phyloP scores from a whole-genome alignment of 2,888 invertebrate genomes.

The Drosophila affinis region DNA sequence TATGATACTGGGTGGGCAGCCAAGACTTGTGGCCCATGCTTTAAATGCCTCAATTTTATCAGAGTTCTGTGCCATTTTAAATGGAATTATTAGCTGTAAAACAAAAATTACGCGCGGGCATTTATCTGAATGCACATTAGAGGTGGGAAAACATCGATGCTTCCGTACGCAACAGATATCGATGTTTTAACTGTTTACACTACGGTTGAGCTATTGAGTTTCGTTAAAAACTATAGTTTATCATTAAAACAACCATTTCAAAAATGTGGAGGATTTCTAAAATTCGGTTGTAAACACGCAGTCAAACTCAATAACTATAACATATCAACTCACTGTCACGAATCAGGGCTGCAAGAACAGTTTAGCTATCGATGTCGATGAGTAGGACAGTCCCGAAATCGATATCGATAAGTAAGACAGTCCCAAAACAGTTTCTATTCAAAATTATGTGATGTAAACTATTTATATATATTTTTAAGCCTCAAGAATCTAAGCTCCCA shows the following conservation, averaged over 20 bases:
- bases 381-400: not conserved
- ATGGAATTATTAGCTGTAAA: not conserved
- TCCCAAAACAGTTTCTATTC: not conserved
- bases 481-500: slow-evolving; percentile 64
- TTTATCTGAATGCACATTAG: too few species aligned
- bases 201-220: too few species aligned
- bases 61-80: slow-evolving; percentile 45
- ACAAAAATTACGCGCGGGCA: slow-evolving; percentile 7
- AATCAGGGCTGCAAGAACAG: too few species aligned
- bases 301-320: too few species aligned
- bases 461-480: not conserved
- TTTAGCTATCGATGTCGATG: not conserved
- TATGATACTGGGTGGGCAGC: slow-evolving; percentile 73
- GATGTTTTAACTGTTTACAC: too few species aligned
- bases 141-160: too few species aligned
- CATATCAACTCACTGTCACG: too few species aligned
- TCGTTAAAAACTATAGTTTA: too few species aligned
- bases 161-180: too few species aligned
- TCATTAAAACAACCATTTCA: too few species aligned
- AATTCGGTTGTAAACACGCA: too few species aligned
- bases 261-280: too few species aligned
- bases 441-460: not conserved
- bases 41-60: slow-evolving; percentile 76
- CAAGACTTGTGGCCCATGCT: slow-evolving; percentile 80
- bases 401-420: not conserved